Evolutionary conservation across 2,113 vertebrate species (phyloP).

Genomic region (Miniopterus natalensis): DNA sequence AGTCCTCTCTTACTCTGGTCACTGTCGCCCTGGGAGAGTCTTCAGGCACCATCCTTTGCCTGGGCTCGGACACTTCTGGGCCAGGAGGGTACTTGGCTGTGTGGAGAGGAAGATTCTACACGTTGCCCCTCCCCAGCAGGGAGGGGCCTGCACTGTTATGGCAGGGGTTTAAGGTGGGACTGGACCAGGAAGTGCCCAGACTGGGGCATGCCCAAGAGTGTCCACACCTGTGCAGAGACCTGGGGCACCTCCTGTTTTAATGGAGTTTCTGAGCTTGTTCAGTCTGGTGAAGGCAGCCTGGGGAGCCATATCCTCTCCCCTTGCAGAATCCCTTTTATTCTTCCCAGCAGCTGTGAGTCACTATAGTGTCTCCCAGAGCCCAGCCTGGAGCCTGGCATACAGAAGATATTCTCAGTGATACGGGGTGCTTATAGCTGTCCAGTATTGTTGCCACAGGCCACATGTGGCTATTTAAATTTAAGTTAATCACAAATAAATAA

Average conservation of each 20-base stretch:
- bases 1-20: neutral
- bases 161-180: neutral
- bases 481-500: neutral
- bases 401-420: neutral
- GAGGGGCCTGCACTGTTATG: neutral
- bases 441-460: fast-evolving
- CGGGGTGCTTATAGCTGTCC: fast-evolving
- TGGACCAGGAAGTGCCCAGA: neutral
- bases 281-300: neutral
- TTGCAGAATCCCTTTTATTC: neutral
- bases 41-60: neutral
- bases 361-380: neutral
- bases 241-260: neutral
- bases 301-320: too few relatives aligned
- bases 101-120: neutral
- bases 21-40: neutral
- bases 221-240: neutral
- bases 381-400: neutral
- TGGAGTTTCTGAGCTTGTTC: neutral
- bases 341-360: neutral
- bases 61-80: neutral
- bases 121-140: fast-evolving
- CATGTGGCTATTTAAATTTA: neutral
- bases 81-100: neutral
- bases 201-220: neutral